These are phyloP conservation scores for Ardeotis arabs DNA, from an alignment of 2,113 vertebrate genomes.

Conservation along the genomic window DNA sequence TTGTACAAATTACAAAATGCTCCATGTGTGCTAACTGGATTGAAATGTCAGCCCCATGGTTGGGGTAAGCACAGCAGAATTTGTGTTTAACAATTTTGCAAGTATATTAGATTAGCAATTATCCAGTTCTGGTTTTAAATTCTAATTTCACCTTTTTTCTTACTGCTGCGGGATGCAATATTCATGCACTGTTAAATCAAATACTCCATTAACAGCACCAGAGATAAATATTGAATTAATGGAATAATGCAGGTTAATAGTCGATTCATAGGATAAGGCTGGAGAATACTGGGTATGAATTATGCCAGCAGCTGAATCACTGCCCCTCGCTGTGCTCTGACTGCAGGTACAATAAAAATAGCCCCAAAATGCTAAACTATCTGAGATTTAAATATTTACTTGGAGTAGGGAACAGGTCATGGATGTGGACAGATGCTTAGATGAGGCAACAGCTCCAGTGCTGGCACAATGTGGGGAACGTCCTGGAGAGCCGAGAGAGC, in stretches of 20 bases:
- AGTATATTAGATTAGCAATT: neutral
- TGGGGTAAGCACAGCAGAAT: neutral
- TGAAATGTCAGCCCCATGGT: neutral
- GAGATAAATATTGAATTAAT: slow-evolving; percentile 65
- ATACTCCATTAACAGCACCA: slow-evolving; percentile 35
- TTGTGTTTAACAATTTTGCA: neutral
- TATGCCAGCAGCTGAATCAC: neutral
- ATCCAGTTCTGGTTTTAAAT: neutral
- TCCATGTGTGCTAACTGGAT: slow-evolving; percentile 24
- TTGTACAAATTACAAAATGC: neutral
- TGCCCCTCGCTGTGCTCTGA: neutral
- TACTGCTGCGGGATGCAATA: slow-evolving; percentile 22
- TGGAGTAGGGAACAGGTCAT: neutral
- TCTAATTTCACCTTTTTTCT: neutral
- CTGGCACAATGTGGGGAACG: too few species aligned
- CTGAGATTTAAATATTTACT: neutral
- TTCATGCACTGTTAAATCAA: slow-evolving; percentile 51
- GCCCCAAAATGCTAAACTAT: neutral
- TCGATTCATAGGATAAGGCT: neutral
- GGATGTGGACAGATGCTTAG: neutral
- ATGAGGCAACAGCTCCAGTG: too few species aligned
- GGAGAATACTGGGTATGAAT: neutral
- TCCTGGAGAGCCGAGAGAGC: too few species aligned
- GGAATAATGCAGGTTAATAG: slow-evolving; percentile 45
- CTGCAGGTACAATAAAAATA: neutral